A percentile compares a stretch with the other conserved stretches of the same genome.
These are phyloP conservation scores for Coendou prehensilis DNA, from an alignment of 2,797 vertebrate genomes.

Conservation along the genomic window DNA sequence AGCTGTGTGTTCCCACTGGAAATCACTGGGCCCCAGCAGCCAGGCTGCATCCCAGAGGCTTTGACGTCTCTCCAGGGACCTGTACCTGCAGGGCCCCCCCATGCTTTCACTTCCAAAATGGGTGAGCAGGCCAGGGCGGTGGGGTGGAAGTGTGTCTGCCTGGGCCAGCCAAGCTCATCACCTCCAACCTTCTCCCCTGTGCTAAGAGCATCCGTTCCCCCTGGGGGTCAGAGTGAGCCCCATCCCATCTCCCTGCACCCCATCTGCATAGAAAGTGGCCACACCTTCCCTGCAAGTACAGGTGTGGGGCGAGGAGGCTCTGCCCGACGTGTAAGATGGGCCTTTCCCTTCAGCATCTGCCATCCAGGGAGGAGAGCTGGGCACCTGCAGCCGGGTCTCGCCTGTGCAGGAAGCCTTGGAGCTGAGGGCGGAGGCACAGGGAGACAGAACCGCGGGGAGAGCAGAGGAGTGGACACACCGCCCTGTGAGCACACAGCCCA, in stretches of 20 bases:
- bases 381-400: not conserved
- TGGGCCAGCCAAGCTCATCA: not conserved
- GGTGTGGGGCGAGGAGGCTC: fast-evolving
- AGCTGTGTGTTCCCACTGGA: not conserved
- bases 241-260: not conserved
- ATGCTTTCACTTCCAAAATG: constrained; percentile 12
- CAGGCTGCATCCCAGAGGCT: not conserved
- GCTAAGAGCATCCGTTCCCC: not conserved
- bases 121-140: not conserved
- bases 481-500: not conserved
- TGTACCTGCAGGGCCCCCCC: not conserved
- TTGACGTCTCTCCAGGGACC: not conserved
- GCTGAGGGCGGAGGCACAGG: not conserved
- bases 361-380: not conserved
- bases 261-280: constrained; percentile 17
- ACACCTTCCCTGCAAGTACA: not conserved
- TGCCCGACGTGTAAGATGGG: not conserved
- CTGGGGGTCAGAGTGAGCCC: not conserved
- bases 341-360: not conserved
- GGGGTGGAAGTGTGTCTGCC: not conserved
- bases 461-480: not conserved
- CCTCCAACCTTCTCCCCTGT: not conserved
- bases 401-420: not conserved
- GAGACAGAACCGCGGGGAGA: not conserved
- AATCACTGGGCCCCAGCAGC: not conserved